Evolutionary conservation across 2,113 vertebrate species (phyloP).

Genomic region (Rhynchomys soricoides): DNA sequence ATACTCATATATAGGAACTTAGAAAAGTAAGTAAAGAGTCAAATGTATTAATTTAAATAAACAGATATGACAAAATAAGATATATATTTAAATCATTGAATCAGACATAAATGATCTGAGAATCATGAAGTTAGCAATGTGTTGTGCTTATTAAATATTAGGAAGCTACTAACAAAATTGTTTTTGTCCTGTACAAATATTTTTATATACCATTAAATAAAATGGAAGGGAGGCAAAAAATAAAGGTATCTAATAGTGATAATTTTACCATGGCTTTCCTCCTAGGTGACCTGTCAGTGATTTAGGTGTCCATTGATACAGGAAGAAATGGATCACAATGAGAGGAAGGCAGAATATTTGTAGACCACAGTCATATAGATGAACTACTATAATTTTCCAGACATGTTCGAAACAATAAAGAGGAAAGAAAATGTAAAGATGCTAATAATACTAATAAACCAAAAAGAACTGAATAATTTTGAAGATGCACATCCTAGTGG

Average conservation of each 20-base stretch:
- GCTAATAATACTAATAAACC: background rate
- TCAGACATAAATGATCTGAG: background rate
- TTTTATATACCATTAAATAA: background rate
- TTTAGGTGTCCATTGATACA: rapidly evolving
- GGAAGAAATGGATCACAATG: background rate
- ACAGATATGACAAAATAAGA: background rate
- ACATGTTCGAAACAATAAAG: background rate
- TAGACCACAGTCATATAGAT: background rate
- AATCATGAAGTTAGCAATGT: background rate
- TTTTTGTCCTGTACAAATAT: background rate
- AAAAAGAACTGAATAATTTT: background rate
- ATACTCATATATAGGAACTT: background rate
- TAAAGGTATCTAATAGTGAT: background rate
- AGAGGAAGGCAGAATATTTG: background rate
- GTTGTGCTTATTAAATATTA: background rate
- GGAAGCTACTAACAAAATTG: background rate
- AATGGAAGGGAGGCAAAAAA: background rate
- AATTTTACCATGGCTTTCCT: rapidly evolving
- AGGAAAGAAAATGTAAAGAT: background rate
- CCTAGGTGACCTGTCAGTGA: rapidly evolving
- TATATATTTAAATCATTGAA: background rate
- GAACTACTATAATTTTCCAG: background rate
- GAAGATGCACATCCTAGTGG: background rate
- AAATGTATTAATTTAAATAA: background rate
- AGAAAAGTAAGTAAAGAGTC: background rate